phyloP scores from a whole-genome alignment of 2,888 invertebrate species.

The Melieria omissa region DNA sequence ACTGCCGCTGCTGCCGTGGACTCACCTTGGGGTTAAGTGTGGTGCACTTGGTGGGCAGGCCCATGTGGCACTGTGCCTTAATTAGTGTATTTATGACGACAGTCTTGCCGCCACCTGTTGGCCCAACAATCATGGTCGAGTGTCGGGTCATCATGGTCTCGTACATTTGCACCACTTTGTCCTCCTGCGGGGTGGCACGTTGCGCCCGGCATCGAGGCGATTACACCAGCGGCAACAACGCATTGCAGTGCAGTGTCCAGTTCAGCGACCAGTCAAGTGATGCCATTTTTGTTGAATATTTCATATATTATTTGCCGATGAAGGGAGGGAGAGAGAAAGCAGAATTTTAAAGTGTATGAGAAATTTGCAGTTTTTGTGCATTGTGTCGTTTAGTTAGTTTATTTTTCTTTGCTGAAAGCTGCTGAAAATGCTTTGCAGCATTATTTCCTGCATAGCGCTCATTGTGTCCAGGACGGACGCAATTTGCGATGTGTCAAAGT shows the following conservation, averaged over 20 bases:
- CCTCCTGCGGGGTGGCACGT: slow-evolving; percentile 70
- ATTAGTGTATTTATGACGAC: slow-evolving; percentile 83
- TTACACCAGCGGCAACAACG: too few species aligned
- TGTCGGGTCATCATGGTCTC: slow-evolving; percentile 96
- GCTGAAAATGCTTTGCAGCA: slow-evolving; percentile 53
- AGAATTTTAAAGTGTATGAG: slow-evolving; percentile 23
- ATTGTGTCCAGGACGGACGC: slow-evolving; percentile 39
- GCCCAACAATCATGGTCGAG: slow-evolving; percentile 91
- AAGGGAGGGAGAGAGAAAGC: slow-evolving; percentile 30
- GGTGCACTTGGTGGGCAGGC: slow-evolving; percentile 81
- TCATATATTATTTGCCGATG: slow-evolving; percentile 1
- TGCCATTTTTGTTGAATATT: not conserved
- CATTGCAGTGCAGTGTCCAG: not conserved
- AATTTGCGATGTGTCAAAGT: slow-evolving; percentile 63
- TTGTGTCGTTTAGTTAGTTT: not conserved
- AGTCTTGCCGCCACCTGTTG: slow-evolving; percentile 92
- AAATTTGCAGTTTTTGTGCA: slow-evolving; percentile 9
- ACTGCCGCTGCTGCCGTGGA: slow-evolving; percentile 10
- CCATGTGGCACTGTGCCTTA: slow-evolving; percentile 80
- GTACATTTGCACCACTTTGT: slow-evolving; percentile 90
- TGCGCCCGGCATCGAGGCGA: not conserved
- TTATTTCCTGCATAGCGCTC: slow-evolving; percentile 34
- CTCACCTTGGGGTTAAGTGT: slow-evolving; percentile 84
- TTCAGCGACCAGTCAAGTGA: not conserved
- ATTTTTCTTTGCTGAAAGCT: slow-evolving; percentile 22